phyloP scores from a whole-genome alignment of 92 coral and sea anemone species.

The Scolanthus callimorphus region DNA sequence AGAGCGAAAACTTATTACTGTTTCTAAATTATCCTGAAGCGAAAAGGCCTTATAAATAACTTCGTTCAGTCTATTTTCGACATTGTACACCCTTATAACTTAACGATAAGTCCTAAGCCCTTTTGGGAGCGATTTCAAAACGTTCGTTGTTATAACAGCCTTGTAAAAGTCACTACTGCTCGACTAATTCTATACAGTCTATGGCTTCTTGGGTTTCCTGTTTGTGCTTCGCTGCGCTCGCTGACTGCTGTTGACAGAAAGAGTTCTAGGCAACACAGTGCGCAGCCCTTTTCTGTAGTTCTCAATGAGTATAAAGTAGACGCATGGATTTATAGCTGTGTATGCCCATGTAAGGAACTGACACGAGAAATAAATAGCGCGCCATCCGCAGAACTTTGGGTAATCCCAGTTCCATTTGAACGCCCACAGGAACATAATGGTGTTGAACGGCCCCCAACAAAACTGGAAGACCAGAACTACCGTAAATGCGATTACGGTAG shows the following conservation, averaged over 20 bases:
- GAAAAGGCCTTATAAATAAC: too few species aligned
- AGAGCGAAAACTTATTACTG: too few species aligned
- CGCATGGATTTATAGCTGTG: conserved; percentile 31
- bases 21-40: too few species aligned
- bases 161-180: too few species aligned
- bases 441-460: conserved; percentile 39
- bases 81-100: too few species aligned
- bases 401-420: conserved; percentile 23
- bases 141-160: too few species aligned
- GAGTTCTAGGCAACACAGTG: conserved; percentile 27
- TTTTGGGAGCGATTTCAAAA: too few species aligned
- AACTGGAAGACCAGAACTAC: conserved; percentile 33
- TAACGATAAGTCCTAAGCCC: too few species aligned
- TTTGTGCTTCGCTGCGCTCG: conserved; percentile 1
- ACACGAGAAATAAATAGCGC: conserved; percentile 7
- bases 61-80: too few species aligned
- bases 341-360: conserved; percentile 26
- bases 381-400: conserved; percentile 15
- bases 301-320: conserved; percentile 27
- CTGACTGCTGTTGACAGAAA: conserved; percentile 37
- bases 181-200: conserved; percentile 30
- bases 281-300: conserved; percentile 40
- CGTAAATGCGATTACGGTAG: conserved; percentile 38
- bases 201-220: conserved; percentile 28
- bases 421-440: conserved; percentile 23